These are phyloP conservation scores for Kryphioiulus occultus DNA, from an alignment of 2,888 invertebrate species.

Conservation along the genomic window DNA sequence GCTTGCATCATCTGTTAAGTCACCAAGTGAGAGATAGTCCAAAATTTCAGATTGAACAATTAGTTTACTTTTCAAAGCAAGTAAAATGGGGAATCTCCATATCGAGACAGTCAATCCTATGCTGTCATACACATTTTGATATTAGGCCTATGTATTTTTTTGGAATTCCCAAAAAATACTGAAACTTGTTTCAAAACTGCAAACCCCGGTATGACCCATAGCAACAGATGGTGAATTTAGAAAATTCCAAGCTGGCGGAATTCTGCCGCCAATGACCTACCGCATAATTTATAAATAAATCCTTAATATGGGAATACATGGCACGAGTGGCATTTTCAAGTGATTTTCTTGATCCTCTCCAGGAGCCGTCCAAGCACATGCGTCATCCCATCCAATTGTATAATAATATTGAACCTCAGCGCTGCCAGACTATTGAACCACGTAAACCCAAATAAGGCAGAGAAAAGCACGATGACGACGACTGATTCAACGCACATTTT, in stretches of 20 bases:
- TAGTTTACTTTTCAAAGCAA: too few species aligned
- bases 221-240: neutral
- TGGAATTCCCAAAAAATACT: too few species aligned
- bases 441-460: neutral
- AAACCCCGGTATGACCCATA: neutral
- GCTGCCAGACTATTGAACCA: neutral
- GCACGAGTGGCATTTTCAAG: neutral
- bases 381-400: neutral
- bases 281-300: neutral
- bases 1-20: too few species aligned
- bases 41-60: too few species aligned
- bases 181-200: too few species aligned
- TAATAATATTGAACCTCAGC: neutral
- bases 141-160: too few species aligned
- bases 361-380: neutral
- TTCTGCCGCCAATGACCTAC: neutral
- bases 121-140: too few species aligned
- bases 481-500: neutral
- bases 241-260: neutral
- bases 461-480: neutral
- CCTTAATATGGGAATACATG: neutral
- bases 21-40: too few species aligned
- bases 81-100: too few species aligned
- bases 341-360: constrained; percentile 5
- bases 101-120: too few species aligned